Percentiles rank a stretch among this genome's conserved stretches.
Conservation (phyloP, 2,888 invertebrate genomes). For the Lasioglossum leucozonium region DNA sequence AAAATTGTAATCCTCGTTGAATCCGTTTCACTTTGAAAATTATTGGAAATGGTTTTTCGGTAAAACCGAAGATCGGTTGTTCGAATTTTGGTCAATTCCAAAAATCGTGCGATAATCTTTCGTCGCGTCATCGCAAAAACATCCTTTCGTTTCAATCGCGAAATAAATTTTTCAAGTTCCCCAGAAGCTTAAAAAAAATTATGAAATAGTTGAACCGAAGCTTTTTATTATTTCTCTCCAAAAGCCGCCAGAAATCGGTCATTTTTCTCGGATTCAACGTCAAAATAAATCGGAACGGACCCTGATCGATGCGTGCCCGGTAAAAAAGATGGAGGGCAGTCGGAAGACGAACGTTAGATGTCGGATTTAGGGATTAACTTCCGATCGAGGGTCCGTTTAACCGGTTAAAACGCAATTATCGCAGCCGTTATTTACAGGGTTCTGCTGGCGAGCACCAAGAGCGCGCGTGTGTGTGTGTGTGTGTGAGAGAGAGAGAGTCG, state of each 20-base stretch:
- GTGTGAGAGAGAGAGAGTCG: neutral
- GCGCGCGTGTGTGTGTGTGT: too few relatives aligned
- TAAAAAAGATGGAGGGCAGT: neutral
- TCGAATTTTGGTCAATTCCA: neutral
- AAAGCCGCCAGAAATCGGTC: neutral
- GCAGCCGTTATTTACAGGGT: neutral
- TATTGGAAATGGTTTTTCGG: neutral
- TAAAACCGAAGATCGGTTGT: neutral
- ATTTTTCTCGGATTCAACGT: neutral
- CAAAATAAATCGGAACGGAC: neutral
- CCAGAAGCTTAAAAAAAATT: neutral
- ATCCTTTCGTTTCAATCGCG: neutral
- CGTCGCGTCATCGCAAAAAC: too few relatives aligned
- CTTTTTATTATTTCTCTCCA: neutral
- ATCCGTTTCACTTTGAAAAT: neutral
- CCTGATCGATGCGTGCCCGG: neutral
- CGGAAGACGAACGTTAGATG: neutral
- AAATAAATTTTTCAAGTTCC: neutral
- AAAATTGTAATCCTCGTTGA: neutral
- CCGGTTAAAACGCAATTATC: constrained; percentile 27
- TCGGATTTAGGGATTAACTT: neutral
- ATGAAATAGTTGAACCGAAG: too few relatives aligned
- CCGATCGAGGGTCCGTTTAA: constrained; percentile 6
- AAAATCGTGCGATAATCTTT: too few relatives aligned
- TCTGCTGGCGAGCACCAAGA: neutral